Percentiles rank a stretch among this genome's conserved stretches.
Evolutionary conservation across 2,113 vertebrate species (phyloP).

Genomic region (Mesitornis unicolor): DNA sequence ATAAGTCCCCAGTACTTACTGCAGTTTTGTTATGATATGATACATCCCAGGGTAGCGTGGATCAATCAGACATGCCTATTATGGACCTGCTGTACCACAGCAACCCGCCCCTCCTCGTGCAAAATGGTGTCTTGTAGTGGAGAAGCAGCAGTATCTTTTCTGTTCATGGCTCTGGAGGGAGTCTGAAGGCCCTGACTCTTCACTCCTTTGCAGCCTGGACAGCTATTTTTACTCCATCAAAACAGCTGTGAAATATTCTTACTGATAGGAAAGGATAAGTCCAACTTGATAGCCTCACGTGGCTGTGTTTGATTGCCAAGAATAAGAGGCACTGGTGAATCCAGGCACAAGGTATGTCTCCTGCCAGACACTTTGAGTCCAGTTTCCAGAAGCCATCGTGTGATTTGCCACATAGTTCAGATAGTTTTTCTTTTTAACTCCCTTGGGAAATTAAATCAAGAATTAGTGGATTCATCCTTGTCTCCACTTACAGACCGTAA

Average conservation of each 20-base stretch:
- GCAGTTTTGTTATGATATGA: background rate
- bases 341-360: background rate
- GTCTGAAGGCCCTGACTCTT: background rate
- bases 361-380: background rate
- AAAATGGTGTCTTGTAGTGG: background rate
- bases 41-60: background rate
- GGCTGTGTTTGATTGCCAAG: background rate
- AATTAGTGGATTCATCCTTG: conserved; percentile 12
- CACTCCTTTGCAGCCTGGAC: background rate
- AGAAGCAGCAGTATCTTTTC: background rate
- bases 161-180: background rate
- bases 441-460: conserved; percentile 23
- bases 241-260: background rate
- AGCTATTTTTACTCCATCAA: background rate
- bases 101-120: background rate
- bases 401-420: conserved; percentile 9
- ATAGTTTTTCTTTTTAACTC: background rate
- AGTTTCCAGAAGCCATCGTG: background rate
- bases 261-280: background rate
- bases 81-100: background rate
- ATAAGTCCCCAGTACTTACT: background rate
- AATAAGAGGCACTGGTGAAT: background rate
- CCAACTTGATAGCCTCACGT: background rate
- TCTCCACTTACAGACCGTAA: conserved; percentile 9
- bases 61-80: background rate